phyloP scores from a whole-genome alignment of 2,797 vertebrate species.

The Falco cherrug region DNA sequence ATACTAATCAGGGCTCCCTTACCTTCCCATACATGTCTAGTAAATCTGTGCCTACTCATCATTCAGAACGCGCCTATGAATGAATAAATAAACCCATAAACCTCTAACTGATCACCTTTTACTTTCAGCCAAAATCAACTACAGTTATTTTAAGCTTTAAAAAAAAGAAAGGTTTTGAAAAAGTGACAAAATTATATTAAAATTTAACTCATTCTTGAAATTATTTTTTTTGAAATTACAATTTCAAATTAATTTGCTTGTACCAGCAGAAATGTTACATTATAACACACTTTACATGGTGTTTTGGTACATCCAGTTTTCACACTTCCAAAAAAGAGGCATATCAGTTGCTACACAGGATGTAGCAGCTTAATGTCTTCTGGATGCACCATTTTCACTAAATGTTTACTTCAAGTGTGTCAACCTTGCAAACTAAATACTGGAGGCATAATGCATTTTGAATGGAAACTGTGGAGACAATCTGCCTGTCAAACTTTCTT shows the following conservation, averaged over 20 bases:
- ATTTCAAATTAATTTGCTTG: neutral
- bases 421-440: neutral
- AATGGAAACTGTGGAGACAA: neutral
- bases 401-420: neutral
- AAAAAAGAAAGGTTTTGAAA: neutral
- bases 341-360: neutral
- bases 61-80: neutral
- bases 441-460: neutral
- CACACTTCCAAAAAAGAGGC: neutral
- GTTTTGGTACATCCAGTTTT: neutral
- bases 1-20: neutral
- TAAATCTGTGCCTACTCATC: neutral
- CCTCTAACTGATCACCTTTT: neutral
- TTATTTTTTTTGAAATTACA: neutral
- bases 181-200: neutral
- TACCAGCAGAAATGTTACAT: neutral
- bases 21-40: neutral
- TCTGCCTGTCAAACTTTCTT: neutral
- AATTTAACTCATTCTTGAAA: neutral
- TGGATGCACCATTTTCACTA: neutral
- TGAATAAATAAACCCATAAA: neutral
- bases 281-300: neutral
- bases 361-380: neutral
- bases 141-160: neutral
- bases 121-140: neutral